These are phyloP conservation scores for Bothrops jararaca DNA, from an alignment of 2,113 vertebrate species.

Conservation along the genomic window DNA sequence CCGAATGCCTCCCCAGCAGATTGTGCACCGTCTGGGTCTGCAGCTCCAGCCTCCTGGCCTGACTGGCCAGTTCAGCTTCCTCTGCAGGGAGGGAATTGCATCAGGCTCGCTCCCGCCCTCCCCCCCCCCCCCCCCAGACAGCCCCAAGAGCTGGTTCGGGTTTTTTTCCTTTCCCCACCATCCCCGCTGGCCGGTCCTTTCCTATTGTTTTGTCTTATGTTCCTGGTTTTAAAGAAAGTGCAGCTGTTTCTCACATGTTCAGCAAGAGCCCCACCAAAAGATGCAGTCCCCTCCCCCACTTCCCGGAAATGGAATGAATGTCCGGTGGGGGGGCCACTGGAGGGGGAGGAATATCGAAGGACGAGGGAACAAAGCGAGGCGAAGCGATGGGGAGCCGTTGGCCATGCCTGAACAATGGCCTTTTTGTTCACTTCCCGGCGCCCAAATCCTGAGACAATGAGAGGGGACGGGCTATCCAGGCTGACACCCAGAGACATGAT, in stretches of 20 bases:
- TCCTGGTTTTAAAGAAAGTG: background rate
- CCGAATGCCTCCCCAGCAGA: background rate
- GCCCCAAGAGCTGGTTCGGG: background rate
- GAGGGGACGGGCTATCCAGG: background rate
- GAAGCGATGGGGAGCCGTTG: background rate
- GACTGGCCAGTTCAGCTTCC: background rate
- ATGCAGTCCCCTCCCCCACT: background rate
- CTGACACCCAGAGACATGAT: constrained; percentile 5
- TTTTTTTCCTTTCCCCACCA: background rate
- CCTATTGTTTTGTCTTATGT: background rate
- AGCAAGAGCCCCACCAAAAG: background rate
- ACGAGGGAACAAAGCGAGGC: constrained; percentile 35
- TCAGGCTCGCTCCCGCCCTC: background rate
- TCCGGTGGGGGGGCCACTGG: constrained; percentile 17
- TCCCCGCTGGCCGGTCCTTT: background rate
- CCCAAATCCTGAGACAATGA: constrained; percentile 33
- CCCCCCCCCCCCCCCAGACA: background rate
- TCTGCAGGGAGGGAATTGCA: background rate
- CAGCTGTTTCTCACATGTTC: background rate
- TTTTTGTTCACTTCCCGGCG: constrained; percentile 22
- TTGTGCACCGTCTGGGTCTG: constrained; percentile 5
- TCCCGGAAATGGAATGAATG: constrained; percentile 37
- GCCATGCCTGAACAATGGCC: constrained; percentile 14
- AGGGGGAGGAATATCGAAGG: background rate
- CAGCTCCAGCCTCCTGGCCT: background rate